Base-by-base conservation (phyloP, 2,113 vertebrate genomes). In the Passer montanus region DNA sequence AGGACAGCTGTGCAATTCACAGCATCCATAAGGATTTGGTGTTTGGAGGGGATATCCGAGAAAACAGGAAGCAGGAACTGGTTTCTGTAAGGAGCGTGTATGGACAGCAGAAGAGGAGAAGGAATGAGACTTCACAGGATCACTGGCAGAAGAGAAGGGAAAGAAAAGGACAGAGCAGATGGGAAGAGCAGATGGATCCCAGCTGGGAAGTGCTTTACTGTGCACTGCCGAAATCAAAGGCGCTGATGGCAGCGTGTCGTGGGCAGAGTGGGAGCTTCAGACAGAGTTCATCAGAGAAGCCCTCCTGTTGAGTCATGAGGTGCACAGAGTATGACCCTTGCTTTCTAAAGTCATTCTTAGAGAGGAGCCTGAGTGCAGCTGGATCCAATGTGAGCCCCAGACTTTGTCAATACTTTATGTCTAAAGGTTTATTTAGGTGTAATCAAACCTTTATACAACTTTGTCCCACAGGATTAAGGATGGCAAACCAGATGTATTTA, bases 141-240 rank as follows among this genome's bases (percentile, higher is more conserved):
- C 19, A 2, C 23, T 47, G 49, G n/a, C 3, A 2, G 60, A 89
- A 76, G 55, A 77, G 72, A 76, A 73, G 67, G 72, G 55, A 94
- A 68, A 59, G 68, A 39, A 86, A 53, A 79, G 60, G 69, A 68
- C 41, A 43, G 73, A 88, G 87, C 79, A 94, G 86, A 90, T 92
- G 93, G 89, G 80, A 89, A n/a, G 41, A 84, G 73, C 94, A 95
- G 94, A 94, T 95, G 94, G 94, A 86, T 92, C 72, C 53, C 79
- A 23, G 70, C 28, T 85, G 90, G 90, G 85, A 88, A 74, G 75
- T 2, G 7, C 31, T 55, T 85, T 62, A 5, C 53, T 43, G 26
- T 53, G 67, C 83, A 33, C 58, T 67, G 7, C 67, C 0, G 2
- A 77, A 88, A 88, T 58, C 39, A 41, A 68, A 92, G 79, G 52